Evolutionary conservation across 2,113 vertebrate species (phyloP).

Genomic region (Haemorhous mexicanus): DNA sequence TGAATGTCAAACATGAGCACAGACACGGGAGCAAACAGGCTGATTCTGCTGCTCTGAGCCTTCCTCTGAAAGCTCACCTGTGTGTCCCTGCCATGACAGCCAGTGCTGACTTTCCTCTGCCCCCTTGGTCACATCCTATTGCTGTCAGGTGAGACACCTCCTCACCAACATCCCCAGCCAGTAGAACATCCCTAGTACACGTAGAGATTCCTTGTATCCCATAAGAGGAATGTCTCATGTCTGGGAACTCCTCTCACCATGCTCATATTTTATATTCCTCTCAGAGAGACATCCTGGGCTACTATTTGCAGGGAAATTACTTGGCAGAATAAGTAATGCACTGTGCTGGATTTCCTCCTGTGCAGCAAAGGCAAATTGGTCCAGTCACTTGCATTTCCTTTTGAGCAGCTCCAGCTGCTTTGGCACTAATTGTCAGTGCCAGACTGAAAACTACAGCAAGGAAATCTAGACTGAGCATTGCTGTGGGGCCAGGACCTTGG

Average conservation of each 20-base stretch:
- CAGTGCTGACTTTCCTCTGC: background rate
- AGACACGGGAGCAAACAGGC: background rate
- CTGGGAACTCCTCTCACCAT: background rate
- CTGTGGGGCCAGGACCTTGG: slow-evolving; percentile 34
- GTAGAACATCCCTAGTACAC: background rate
- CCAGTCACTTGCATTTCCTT: slow-evolving; percentile 15
- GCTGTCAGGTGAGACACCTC: background rate
- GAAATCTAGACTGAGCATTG: slow-evolving; percentile 29
- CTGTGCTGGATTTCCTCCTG: slow-evolving; percentile 11
- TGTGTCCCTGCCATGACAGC: background rate
- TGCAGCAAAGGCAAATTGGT: background rate
- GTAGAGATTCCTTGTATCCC: background rate
- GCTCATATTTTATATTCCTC: background rate
- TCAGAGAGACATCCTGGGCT: background rate
- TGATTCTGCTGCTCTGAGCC: background rate
- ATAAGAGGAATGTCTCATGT: rapidly evolving
- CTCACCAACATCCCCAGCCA: background rate
- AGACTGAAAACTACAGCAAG: background rate
- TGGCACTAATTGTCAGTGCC: background rate
- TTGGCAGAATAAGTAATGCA: background rate
- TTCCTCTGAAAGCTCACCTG: background rate
- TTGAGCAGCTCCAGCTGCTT: background rate
- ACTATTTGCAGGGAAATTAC: background rate
- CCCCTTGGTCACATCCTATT: rapidly evolving
- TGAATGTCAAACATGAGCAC: background rate